A percentile compares a stretch with the other conserved stretches of the same genome.
Conservation (phyloP, 2,113 vertebrate species). For the Chloropsis hardwickii region DNA sequence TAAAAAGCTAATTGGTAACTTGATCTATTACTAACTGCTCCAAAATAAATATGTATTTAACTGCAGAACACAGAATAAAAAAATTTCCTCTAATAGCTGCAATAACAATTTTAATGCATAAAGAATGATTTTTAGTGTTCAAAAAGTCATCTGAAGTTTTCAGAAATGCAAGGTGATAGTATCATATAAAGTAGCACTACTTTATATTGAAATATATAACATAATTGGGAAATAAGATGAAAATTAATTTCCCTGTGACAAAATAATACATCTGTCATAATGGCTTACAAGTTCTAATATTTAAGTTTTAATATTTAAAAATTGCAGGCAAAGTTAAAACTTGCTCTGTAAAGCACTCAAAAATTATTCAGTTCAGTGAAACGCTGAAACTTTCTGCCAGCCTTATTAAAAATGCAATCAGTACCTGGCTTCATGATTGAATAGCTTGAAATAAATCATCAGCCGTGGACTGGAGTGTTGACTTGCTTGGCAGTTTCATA, state of each 20-base stretch:
- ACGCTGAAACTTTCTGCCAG: not conserved
- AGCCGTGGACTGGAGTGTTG: not conserved
- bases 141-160: not conserved
- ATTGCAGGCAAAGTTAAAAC: not conserved
- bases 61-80: not conserved
- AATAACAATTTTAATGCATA: not conserved
- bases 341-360: not conserved
- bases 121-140: not conserved
- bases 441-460: not conserved
- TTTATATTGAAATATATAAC: not conserved
- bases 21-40: not conserved
- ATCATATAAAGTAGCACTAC: not conserved
- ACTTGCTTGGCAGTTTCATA: not conserved
- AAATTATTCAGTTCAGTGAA: not conserved
- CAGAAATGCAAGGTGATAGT: not conserved
- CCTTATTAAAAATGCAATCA: not conserved
- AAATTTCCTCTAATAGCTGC: not conserved
- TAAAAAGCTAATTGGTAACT: not conserved
- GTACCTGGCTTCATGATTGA: not conserved
- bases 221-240: not conserved
- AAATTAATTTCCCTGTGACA: not conserved
- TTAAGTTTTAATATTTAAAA: not conserved
- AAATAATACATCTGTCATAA: not conserved
- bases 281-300: not conserved
- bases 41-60: not conserved